phyloP scores from a whole-genome alignment of 2,113 vertebrate genomes.

The Bettongia penicillata region DNA sequence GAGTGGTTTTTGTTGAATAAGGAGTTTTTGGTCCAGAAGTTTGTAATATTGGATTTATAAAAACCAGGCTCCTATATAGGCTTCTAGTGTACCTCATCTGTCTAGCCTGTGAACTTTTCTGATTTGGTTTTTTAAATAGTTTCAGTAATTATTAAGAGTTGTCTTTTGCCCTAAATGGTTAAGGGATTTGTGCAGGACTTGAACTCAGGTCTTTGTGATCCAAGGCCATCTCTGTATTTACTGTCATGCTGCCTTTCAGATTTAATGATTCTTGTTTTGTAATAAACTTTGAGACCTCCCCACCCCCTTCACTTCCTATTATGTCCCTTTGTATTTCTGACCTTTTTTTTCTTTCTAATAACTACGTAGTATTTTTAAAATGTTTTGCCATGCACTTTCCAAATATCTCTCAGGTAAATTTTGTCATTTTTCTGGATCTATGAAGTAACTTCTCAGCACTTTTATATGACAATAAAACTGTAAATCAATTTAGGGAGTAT shows the following conservation, averaged over 20 bases:
- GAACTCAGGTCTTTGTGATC: neutral
- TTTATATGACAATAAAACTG: neutral
- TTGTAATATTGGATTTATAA: neutral
- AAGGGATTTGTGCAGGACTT: neutral
- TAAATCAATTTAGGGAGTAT: neutral
- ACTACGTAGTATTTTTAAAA: neutral
- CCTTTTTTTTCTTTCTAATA: neutral
- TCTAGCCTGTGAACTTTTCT: neutral
- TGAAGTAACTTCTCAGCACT: neutral
- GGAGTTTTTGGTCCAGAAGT: neutral
- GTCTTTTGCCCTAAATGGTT: neutral
- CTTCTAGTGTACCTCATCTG: neutral
- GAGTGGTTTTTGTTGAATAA: neutral
- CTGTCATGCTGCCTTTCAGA: neutral
- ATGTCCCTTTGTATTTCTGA: neutral
- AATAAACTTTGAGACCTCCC: neutral
- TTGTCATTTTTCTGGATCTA: neutral
- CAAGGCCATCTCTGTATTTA: neutral
- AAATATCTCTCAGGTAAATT: neutral
- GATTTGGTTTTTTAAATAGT: neutral
- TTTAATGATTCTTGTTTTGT: neutral
- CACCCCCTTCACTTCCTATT: too few species aligned
- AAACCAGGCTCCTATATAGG: neutral
- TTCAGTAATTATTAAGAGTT: neutral
- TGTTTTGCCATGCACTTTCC: neutral